phyloP scores from a whole-genome alignment of 2,888 invertebrate genomes.

The Cryptocephalus moraei region DNA sequence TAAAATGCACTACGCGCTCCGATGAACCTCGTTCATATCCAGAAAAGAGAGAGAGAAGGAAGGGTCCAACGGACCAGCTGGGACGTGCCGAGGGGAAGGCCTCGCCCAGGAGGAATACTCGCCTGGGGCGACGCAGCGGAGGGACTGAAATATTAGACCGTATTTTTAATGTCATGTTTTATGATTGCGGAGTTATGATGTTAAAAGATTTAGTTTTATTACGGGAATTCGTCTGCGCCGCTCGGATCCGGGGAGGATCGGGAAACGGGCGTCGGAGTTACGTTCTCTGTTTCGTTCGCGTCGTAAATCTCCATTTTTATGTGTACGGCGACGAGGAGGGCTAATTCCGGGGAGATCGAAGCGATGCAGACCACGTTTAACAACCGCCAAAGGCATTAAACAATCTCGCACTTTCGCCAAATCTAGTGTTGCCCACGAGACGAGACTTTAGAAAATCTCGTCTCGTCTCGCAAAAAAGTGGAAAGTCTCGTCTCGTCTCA shows the following conservation, averaged over 20 bases:
- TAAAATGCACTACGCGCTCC: constrained; percentile 36
- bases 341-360: too few species aligned
- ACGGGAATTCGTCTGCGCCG: constrained; percentile 24
- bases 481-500: too few species aligned
- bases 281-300: neutral
- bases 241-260: constrained; percentile 1
- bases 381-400: too few species aligned
- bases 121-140: constrained; percentile 17
- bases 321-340: too few species aligned
- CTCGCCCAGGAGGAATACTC: neutral
- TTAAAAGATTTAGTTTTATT: constrained; percentile 35
- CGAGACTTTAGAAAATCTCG: too few species aligned
- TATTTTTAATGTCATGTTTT: constrained; percentile 37
- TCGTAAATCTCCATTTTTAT: too few species aligned
- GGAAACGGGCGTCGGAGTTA: neutral
- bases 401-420: too few species aligned
- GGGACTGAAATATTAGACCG: constrained; percentile 34
- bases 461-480: too few species aligned
- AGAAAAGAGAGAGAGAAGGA: constrained; percentile 28
- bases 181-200: constrained; percentile 32
- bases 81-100: constrained; percentile 4
- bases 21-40: constrained; percentile 35
- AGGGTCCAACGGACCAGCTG: constrained; percentile 22
- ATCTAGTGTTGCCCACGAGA: too few species aligned
- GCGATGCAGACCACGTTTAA: too few species aligned